Conservation (phyloP, 2,797 vertebrate species). For the Phataginus tricuspis region DNA sequence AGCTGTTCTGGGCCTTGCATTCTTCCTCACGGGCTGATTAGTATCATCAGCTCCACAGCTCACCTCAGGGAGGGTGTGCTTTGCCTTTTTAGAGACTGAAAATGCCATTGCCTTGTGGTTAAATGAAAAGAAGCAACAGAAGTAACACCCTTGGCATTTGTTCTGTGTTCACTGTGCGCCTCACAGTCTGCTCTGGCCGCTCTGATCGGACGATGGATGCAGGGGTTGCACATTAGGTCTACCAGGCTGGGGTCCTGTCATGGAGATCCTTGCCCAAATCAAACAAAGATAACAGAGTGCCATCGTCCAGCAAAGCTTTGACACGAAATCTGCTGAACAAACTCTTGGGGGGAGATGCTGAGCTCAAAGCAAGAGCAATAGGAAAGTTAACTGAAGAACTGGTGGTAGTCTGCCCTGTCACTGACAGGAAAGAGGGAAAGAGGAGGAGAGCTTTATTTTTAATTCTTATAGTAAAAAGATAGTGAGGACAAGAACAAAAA, state of each 20-base stretch:
- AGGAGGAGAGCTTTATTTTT: neutral
- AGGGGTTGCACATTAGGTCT: neutral
- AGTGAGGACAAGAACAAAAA: neutral
- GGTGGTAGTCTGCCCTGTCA: neutral
- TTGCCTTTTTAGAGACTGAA: conserved; percentile 8
- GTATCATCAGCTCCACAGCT: conserved; percentile 6
- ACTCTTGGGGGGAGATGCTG: neutral
- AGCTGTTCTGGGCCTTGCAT: neutral
- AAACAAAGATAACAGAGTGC: neutral
- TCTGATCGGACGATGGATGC: neutral
- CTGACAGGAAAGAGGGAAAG: neutral
- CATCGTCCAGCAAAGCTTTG: neutral
- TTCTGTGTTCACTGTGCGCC: neutral
- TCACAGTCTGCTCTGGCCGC: neutral
- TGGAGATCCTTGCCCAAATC: neutral
- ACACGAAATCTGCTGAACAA: neutral
- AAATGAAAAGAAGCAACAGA: conserved; percentile 39
- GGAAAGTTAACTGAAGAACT: neutral
- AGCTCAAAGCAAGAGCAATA: neutral
- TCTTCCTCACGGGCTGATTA: neutral
- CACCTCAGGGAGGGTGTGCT: neutral
- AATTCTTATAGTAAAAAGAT: neutral
- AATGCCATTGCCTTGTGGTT: neutral
- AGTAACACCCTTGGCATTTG: neutral
- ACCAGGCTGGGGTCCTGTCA: neutral